Evolutionary conservation across 2,797 vertebrate genomes (phyloP).

Genomic region (Cheirogaleus major): DNA sequence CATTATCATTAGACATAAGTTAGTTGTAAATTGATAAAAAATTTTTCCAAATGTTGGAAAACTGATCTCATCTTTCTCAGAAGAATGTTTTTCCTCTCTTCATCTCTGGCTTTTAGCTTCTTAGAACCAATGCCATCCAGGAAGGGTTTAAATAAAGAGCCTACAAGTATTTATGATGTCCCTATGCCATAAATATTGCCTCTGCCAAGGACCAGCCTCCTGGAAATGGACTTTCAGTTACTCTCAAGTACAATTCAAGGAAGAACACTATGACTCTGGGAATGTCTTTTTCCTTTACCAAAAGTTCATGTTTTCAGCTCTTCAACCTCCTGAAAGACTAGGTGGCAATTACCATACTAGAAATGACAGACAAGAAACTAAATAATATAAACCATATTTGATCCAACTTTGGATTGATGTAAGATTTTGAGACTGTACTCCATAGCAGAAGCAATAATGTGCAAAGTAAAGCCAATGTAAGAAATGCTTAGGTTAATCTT

Average conservation of each 20-base stretch:
- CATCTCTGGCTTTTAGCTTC: slow-evolving; percentile 81
- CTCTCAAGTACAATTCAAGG: slow-evolving; percentile 67
- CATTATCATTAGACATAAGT: slow-evolving; percentile 60
- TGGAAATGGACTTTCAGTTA: slow-evolving; percentile 58
- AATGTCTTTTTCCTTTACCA: slow-evolving; percentile 50
- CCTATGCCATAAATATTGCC: slow-evolving; percentile 62
- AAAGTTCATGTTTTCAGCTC: slow-evolving; percentile 39
- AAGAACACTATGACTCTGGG: slow-evolving; percentile 61
- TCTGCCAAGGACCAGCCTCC: slow-evolving; percentile 47
- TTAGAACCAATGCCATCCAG: slow-evolving; percentile 72
- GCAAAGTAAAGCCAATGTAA: neutral
- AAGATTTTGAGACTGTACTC: neutral
- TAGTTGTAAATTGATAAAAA: slow-evolving; percentile 73
- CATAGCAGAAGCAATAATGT: neutral
- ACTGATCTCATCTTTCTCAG: slow-evolving; percentile 75
- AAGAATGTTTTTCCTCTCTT: slow-evolving; percentile 76
- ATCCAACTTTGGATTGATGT: neutral
- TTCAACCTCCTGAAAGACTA: neutral
- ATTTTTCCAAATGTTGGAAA: slow-evolving; percentile 73
- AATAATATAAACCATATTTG: neutral
- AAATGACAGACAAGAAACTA: slow-evolving; percentile 27
- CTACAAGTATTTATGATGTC: slow-evolving; percentile 71
- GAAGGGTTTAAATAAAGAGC: slow-evolving; percentile 73
- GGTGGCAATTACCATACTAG: neutral
- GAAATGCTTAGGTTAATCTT: neutral